Percentiles rank a stretch among this genome's conserved stretches.
Conservation (phyloP, 2,888 invertebrate genomes). For the Zygothrica quintamaculata region DNA sequence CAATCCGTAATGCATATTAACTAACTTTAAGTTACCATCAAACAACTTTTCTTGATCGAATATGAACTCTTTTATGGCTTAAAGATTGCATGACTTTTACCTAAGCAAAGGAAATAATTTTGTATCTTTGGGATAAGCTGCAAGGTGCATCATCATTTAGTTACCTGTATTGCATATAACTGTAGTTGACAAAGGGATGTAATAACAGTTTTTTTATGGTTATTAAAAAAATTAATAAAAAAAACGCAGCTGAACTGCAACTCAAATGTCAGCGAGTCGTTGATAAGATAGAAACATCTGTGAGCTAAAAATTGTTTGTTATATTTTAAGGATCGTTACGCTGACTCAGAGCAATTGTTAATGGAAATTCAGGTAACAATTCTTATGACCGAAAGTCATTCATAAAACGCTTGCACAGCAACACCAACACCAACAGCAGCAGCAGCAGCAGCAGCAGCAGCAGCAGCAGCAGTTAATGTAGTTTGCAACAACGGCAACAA, state of each 20-base stretch:
- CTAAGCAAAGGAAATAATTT: too few species aligned
- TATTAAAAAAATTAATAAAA: too few species aligned
- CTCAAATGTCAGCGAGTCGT: constrained; percentile 6
- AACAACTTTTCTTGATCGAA: too few species aligned
- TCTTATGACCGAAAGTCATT: constrained; percentile 50
- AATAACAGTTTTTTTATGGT: constrained; percentile 18
- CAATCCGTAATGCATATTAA: too few species aligned
- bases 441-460: background rate
- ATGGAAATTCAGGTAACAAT: constrained; percentile 35
- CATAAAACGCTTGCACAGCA: constrained; percentile 53
- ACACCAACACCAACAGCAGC: constrained; percentile 1
- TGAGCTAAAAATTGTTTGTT: constrained; percentile 44
- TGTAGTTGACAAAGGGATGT: too few species aligned
- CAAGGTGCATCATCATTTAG: too few species aligned
- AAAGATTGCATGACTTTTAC: too few species aligned
- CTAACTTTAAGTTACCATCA: too few species aligned
- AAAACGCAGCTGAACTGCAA: constrained; percentile 1
- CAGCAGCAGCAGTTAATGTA: constrained; percentile 10
- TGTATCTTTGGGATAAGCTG: too few species aligned
- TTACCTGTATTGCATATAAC: too few species aligned
- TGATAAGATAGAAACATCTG: constrained; percentile 47
- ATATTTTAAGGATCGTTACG: background rate
- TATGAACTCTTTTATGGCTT: too few species aligned
- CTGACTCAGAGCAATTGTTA: constrained; percentile 21
- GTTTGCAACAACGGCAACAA: too few species aligned